phyloP scores from a whole-genome alignment of 2,113 vertebrate genomes.

The Sinosuthora webbiana region DNA sequence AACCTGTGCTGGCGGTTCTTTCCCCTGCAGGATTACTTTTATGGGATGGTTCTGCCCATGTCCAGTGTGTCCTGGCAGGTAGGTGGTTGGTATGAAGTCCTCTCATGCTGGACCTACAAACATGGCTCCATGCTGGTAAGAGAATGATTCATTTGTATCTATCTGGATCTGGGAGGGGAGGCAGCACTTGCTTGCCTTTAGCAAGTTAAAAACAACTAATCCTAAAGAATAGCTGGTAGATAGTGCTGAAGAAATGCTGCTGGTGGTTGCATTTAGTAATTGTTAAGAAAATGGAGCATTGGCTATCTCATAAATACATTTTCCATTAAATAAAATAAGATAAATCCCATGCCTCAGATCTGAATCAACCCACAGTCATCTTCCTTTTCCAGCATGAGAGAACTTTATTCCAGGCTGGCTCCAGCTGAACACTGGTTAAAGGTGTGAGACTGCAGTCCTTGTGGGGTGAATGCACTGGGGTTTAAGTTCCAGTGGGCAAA shows the following conservation, averaged over 20 bases:
- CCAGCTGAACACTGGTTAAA: neutral
- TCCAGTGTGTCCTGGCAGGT: neutral
- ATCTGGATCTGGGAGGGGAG: neutral
- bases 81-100: neutral
- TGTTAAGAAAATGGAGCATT: neutral
- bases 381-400: neutral
- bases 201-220: neutral
- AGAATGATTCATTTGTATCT: neutral
- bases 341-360: neutral
- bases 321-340: neutral
- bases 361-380: neutral
- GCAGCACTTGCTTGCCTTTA: neutral
- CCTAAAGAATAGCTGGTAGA: neutral
- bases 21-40: neutral
- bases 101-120: neutral
- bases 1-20: neutral
- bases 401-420: neutral
- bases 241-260: neutral
- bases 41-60: neutral
- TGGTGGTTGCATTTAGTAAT: neutral
- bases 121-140: neutral
- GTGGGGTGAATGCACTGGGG: rapidly evolving
- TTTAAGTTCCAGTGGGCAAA: neutral
- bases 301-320: neutral
- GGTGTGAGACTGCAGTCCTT: neutral